Conservation (phyloP, 2,113 vertebrate species). For the Bambusicola thoracicus region DNA sequence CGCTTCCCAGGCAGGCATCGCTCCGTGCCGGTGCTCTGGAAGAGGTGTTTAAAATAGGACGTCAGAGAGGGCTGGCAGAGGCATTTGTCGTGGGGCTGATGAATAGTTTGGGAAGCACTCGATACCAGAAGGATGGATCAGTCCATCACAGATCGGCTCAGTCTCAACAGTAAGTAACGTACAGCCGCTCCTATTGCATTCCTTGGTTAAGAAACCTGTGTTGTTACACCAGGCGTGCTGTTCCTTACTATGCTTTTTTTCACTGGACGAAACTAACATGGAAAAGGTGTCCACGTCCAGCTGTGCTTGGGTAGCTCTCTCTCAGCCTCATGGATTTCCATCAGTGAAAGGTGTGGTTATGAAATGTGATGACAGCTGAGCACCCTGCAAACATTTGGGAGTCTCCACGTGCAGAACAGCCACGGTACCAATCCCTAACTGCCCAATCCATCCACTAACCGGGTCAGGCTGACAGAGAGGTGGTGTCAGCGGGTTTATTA, state of each 20-base stretch:
- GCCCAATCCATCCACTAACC: background rate
- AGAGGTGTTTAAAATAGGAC: constrained; percentile 74
- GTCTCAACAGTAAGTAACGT: background rate
- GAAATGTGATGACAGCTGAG: background rate
- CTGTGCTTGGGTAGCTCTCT: accelerated
- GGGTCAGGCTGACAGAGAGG: background rate
- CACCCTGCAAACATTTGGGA: background rate
- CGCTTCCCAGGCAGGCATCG: background rate
- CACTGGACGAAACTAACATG: background rate
- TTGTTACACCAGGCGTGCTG: background rate
- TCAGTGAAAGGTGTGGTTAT: background rate
- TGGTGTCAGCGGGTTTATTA: constrained; percentile 9
- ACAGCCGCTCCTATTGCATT: background rate
- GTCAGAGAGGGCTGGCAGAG: constrained; percentile 78
- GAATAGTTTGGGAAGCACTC: constrained; percentile 72
- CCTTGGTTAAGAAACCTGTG: constrained; percentile 1
- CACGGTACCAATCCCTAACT: background rate
- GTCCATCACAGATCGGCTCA: constrained; percentile 55
- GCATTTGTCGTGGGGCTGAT: constrained; percentile 81
- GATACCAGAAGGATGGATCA: constrained; percentile 41
- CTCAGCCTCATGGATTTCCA: background rate
- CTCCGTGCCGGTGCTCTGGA: constrained; percentile 19
- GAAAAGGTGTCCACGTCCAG: background rate
- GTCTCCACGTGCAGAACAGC: background rate
- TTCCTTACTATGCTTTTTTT: background rate